Evolutionary conservation across 2,797 vertebrate genomes (phyloP).

Genomic region (Squalus acanthias): DNA sequence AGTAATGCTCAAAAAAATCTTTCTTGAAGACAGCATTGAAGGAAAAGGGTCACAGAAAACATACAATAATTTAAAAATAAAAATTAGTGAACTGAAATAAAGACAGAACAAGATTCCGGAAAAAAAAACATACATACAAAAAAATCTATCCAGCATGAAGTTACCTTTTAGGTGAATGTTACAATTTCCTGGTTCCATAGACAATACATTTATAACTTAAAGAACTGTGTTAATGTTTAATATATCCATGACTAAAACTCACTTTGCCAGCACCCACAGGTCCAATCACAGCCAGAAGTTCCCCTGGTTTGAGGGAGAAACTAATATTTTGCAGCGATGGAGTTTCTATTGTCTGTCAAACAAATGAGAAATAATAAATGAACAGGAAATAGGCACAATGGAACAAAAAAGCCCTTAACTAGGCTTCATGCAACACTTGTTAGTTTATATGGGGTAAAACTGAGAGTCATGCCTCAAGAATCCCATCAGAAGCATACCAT

Average conservation of each 20-base stretch:
- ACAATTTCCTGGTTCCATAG: background rate
- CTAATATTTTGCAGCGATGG: conserved; percentile 76
- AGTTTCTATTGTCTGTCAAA: conserved; percentile 60
- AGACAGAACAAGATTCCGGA: background rate
- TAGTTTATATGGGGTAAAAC: background rate
- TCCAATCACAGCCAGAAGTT: conserved; percentile 82
- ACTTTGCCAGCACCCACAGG: conserved; percentile 90
- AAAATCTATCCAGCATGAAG: background rate
- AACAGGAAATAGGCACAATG: background rate
- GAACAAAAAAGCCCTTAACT: conserved; percentile 26
- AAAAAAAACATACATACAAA: background rate
- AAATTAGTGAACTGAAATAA: background rate
- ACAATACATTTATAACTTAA: background rate
- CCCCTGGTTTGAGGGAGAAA: conserved; percentile 69
- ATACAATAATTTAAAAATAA: background rate
- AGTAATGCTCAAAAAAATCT: background rate
- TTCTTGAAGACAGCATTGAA: background rate
- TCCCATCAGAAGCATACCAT: background rate
- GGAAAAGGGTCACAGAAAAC: background rate
- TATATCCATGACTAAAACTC: conserved; percentile 43
- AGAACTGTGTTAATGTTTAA: background rate
- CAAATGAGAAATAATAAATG: conserved; percentile 30
- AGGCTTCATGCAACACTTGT: background rate
- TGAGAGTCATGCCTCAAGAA: background rate
- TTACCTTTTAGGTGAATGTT: background rate